Conservation (phyloP, 2,113 vertebrate species). For the Equus quagga region DNA sequence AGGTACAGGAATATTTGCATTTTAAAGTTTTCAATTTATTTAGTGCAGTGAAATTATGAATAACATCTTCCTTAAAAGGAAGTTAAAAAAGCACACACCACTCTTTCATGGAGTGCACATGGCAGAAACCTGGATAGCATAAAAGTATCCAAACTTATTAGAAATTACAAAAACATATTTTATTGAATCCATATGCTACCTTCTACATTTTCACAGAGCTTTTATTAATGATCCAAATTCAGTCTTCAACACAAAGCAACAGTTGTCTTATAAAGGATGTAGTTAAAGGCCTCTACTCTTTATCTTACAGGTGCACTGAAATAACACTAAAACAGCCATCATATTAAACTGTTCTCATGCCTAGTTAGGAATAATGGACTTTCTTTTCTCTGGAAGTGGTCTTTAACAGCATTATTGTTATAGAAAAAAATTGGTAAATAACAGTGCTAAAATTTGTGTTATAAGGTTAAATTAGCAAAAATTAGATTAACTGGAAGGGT, state of each 20-base stretch:
- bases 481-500: conserved; percentile 49
- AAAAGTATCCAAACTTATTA: conserved; percentile 89
- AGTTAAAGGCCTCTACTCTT: conserved; percentile 82
- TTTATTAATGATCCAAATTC: conserved; percentile 88
- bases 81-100: conserved; percentile 42
- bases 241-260: conserved; percentile 86
- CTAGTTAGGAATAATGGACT: conserved; percentile 71
- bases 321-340: conserved; percentile 76
- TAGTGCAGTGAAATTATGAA: conserved; percentile 78
- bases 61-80: conserved; percentile 74
- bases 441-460: conserved; percentile 39
- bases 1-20: conserved; percentile 58
- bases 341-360: conserved; percentile 57
- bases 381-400: conserved; percentile 66
- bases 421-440: conserved; percentile 58
- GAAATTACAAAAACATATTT: conserved; percentile 92
- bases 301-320: conserved; percentile 91
- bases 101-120: conserved; percentile 84
- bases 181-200: conserved; percentile 91
- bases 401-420: conserved; percentile 62
- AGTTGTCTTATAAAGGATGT: conserved; percentile 86
- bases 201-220: conserved; percentile 85
- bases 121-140: conserved; percentile 88
- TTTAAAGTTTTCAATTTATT: conserved; percentile 82
- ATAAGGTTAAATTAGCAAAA: conserved; percentile 66